Evolutionary conservation across 2,797 vertebrate genomes (phyloP).

Genomic region (Chelon auratus): DNA sequence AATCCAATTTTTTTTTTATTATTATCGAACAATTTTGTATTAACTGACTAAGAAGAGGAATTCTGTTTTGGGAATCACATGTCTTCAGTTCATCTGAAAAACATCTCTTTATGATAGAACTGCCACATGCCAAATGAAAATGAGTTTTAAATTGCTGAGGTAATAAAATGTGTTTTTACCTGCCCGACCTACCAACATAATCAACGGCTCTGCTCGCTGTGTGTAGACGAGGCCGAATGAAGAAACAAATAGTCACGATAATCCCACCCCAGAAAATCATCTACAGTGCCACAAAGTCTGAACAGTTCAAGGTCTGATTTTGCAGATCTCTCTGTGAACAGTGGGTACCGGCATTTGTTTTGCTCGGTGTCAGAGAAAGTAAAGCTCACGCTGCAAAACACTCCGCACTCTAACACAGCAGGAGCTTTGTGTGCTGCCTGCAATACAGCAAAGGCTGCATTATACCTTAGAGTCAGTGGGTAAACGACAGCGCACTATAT

Average conservation of each 20-base stretch:
- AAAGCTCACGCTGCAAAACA: constrained; percentile 52
- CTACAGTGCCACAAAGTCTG: constrained; percentile 3
- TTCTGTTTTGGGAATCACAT: background rate
- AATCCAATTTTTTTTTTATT: too few species aligned
- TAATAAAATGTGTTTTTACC: constrained; percentile 4
- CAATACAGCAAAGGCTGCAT: constrained; percentile 58
- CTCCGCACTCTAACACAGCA: constrained; percentile 59
- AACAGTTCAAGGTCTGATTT: constrained; percentile 30
- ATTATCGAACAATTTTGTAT: too few species aligned
- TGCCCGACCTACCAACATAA: background rate
- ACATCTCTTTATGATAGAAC: background rate
- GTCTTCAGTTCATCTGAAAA: background rate
- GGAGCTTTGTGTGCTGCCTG: constrained; percentile 63
- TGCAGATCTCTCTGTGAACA: constrained; percentile 23
- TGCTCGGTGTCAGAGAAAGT: constrained; percentile 48
- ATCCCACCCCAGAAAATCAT: constrained; percentile 38
- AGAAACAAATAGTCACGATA: constrained; percentile 14
- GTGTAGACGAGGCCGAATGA: constrained; percentile 28
- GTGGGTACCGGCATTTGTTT: constrained; percentile 39
- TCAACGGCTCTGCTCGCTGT: constrained; percentile 12
- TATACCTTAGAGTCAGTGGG: constrained; percentile 51
- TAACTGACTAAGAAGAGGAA: too few species aligned
- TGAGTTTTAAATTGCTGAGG: background rate
- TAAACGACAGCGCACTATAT: constrained; percentile 35
- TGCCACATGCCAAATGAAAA: constrained; percentile 15